A percentile compares a stretch with the other conserved stretches of the same genome.
phyloP scores from a whole-genome alignment of 2,113 vertebrate species.

The Odontesthes bonariensis region DNA sequence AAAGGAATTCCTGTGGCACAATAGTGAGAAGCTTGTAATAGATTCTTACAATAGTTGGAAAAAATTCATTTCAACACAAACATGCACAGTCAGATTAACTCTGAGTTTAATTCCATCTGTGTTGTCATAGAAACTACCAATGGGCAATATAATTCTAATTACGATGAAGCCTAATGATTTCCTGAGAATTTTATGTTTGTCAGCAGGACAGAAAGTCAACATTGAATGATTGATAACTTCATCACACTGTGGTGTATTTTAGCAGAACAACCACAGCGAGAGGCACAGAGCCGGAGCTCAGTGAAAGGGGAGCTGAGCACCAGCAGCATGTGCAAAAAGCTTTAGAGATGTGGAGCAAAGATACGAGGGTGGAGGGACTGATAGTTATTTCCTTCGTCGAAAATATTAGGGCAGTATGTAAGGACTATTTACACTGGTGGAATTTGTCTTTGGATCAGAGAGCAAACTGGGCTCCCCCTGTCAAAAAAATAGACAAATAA shows the following conservation, averaged over 20 bases:
- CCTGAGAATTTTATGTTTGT: not conserved
- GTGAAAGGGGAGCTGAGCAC: not conserved
- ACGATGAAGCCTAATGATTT: not conserved
- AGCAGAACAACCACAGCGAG: not conserved
- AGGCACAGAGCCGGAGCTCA: not conserved
- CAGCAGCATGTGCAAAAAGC: not conserved
- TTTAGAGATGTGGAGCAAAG: not conserved
- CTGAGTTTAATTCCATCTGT: not conserved
- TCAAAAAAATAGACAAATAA: too few species aligned
- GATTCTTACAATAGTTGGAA: not conserved
- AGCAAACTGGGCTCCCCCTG: not conserved
- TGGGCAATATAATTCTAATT: not conserved
- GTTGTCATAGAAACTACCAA: slow-evolving; percentile 46
- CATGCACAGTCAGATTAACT: slow-evolving; percentile 2
- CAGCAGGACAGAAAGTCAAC: not conserved
- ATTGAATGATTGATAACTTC: slow-evolving; percentile 19
- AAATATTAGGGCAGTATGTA: not conserved
- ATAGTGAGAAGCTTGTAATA: not conserved
- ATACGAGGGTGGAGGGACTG: not conserved
- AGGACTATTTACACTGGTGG: not conserved
- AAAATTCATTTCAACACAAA: not conserved
- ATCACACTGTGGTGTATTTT: not conserved
- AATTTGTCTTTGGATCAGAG: not conserved
- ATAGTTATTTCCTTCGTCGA: not conserved
- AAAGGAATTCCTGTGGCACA: not conserved